Evolutionary conservation across 2,888 invertebrate species (phyloP), one percentile per base, ranked within the genome.

Genomic region (Spisula subtruncata): DNA sequence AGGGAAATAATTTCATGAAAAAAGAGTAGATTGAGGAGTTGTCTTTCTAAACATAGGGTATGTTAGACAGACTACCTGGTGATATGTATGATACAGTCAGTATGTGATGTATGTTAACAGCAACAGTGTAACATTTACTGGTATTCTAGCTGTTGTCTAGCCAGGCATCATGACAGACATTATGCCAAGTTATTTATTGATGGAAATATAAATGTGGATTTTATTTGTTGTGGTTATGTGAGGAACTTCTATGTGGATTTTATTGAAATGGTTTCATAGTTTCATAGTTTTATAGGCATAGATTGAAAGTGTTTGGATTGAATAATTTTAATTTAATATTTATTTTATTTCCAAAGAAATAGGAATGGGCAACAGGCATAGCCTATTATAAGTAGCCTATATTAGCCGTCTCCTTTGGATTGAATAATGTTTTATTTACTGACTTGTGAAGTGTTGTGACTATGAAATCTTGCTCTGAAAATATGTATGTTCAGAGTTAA

Each of bases 111-210:
- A n/a, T n/a, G 60, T 25, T 66, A 25, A 41, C 56, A 12, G 5
- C 4, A 6, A 25, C 60, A 25, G 60, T 66, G 60, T 51, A 66
- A 25, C 20, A 66, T 66, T n/a, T 25, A 12, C 25, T 66, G 10
- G 10, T 25, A 25, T 25, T 66, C 60, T 66, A 6, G n/a, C 60
- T 66, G 60, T n/a, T 66, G 60, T n/a, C 60, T 66, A 12, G 60
- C 25, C n/a, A 25, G 0, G 8, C 25, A 25, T 25, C 12, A 12
- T 66, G 60, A 66, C 60, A 66, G 60, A 66, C n/a, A 66, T 66
- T 66, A 66, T 66, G n/a, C 25, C 60, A 66, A n/a, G 10, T 66
- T 25, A 66, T 66, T 66, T n/a, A 66, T 66, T 25, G 60, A 66
- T 25, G n/a, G 60, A 25, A 66, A 8, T 25, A 66, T 25, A 25